Evolutionary conservation across 2,113 vertebrate species (phyloP).

Genomic region (Macrotus californicus): DNA sequence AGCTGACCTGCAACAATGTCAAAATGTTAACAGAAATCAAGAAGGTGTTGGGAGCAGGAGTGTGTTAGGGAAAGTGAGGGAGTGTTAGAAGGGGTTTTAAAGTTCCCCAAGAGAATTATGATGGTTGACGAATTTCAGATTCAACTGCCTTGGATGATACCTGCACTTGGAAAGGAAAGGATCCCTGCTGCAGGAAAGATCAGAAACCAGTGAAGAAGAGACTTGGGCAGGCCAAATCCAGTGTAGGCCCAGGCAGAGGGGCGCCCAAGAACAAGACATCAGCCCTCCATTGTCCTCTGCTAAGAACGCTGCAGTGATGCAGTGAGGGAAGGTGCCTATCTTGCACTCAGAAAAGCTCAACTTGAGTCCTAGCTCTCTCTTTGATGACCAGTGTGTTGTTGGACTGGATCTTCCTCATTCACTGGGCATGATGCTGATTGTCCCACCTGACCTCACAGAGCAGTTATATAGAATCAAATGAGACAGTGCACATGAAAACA

Average conservation of each 20-base stretch:
- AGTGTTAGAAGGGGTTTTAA: neutral
- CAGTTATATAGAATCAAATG: neutral
- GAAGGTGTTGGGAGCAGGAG: neutral
- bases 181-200: neutral
- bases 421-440: neutral
- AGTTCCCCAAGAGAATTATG: neutral
- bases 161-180: neutral
- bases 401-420: neutral
- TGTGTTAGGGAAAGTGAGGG: neutral
- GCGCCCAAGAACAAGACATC: neutral
- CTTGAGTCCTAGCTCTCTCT: neutral
- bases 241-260: neutral
- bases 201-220: neutral
- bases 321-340: neutral
- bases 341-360: neutral
- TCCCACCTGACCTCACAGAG: neutral
- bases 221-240: neutral
- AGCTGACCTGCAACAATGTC: neutral
- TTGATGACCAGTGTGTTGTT: neutral
- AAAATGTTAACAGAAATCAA: neutral
- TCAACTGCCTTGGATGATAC: neutral
- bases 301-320: neutral
- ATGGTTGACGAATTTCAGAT: neutral
- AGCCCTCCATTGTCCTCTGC: rapidly evolving
- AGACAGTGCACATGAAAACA: rapidly evolving